Base-by-base conservation (phyloP, 1,140 invertebrate genomes). In the Aphelinus atriplicis region DNA sequence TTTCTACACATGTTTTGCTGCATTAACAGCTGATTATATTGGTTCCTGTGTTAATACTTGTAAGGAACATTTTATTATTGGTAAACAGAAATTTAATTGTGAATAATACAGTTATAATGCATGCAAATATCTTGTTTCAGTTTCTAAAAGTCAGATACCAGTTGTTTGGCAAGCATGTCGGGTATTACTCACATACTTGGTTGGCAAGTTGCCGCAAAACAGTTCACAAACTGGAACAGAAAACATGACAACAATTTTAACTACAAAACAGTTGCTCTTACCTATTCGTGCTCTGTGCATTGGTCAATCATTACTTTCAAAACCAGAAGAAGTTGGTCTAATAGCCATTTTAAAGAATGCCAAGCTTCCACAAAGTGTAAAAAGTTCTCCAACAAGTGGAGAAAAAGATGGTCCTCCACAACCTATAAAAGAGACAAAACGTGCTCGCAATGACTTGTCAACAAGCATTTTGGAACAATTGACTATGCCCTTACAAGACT, bases 1-100 rank as follows among this genome's bases (percentile, higher is more conserved):
- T 53, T 95, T 95, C 87, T 95, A 94, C 82, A 92, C 92, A 69
- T 91, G 93, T 4, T 94, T 95, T 87, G 92, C 92, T 78, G 91
- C 93, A 43, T 84, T 95, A 77, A 91, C 93, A 70, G 91, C 93
- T 9, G 93, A 95, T 88, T 94, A 93, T 81, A 91, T 96, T 76
- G 92, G 92, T 84, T 88, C 88, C 76, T 91, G 91, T 88, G 91
- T 91, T 75, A 89, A 87, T 81, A 88, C 90, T 79, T 90, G 93
- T 95, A 90, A 92, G 92, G 91, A 73, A 60, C 48, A 67, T 68
- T 50, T 47, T 51, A 42, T 47, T 48, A 26, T n/a, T 53, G 1
- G 48, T 45, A 26, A 53, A 46, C 55, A 2, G 1, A 50, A 68
- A 61, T 58, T 68, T 61, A 58, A 62, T 9, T 56, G 46, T 60